Conservation (phyloP, 2,113 vertebrate genomes). For the Oenanthe oenanthe region DNA sequence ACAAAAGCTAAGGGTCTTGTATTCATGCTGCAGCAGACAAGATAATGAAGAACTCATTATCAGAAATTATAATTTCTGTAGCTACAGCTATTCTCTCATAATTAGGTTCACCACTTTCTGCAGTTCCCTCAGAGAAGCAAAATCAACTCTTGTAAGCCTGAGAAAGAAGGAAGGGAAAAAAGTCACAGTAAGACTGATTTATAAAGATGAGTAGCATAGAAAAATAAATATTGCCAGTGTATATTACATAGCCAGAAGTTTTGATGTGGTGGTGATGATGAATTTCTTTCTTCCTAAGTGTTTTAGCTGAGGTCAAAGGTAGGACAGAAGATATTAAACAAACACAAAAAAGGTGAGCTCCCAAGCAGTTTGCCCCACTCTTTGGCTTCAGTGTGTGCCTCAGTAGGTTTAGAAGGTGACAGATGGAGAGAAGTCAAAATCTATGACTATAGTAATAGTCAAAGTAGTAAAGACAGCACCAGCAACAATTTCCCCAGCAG, state of each 20-base stretch:
- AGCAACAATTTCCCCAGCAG: neutral
- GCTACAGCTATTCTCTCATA: neutral
- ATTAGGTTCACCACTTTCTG: neutral
- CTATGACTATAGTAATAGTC: neutral
- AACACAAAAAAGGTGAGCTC: neutral
- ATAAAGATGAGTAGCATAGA: neutral
- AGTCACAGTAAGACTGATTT: neutral
- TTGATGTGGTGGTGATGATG: neutral
- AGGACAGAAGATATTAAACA: neutral
- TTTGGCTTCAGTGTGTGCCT: accelerated
- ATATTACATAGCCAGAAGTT: neutral
- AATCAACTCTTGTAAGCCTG: neutral
- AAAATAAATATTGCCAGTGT: neutral
- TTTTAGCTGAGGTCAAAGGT: neutral
- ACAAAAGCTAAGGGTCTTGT: neutral
- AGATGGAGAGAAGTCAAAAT: neutral
- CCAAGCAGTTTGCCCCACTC: neutral
- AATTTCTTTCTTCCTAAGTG: neutral
- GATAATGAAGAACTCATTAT: neutral
- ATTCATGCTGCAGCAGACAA: neutral
- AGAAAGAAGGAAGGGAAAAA: neutral
- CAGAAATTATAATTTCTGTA: neutral
- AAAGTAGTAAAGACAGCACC: neutral
- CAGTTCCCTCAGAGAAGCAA: neutral
- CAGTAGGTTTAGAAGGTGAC: neutral